Base-by-base conservation (phyloP, 2,888 invertebrate genomes). In the Frankliniella fusca region DNA sequence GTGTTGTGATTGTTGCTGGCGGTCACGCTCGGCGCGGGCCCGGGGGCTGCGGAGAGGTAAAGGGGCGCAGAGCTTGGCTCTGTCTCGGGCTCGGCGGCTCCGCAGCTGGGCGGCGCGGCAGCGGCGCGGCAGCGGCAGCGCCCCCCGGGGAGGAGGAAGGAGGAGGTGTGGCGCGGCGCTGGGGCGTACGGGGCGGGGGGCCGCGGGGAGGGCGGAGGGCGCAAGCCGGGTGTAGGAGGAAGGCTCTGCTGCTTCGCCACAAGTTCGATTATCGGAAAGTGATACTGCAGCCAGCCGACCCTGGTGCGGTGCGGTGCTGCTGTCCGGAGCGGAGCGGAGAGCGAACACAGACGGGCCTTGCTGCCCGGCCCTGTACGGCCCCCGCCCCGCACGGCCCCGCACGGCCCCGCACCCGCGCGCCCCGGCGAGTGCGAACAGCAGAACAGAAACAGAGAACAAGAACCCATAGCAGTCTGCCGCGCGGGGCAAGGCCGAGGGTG, bases 191-290 rank as follows among this genome's bases (percentile, higher is more conserved):
- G n/a, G 54, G 11, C 54, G 54, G 15, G 2, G 54, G 10, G 50
- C 50, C 50, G 50, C 50, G 9, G 50, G 15, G 8, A 1, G 15
- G 15, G 15, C 54, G 54, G 54, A 15, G 54, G 54, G 15, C 18
- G 15, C 18, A 38, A 38, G 38, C 38, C 38, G 38, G 38, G 38
- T 5, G 38, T 38, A 38, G 38, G 38, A 38, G 38, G 38, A 38
- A 5, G 70, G 70, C 27, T 76, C 27, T 23, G 11, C 65, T 65
- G 70, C n/a, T 70, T 23, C 70, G 70, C 70, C 70, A 27, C 70
- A 27, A 76, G 70, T 76, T 76, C 70, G 70, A 76, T 76, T 76
- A 76, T 76, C 70, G 70, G 70, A 76, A 76, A 76, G 70, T 76
- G 70, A 76, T 76, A 76, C 70, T 23, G 70, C 11, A 76, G 70